Base-by-base conservation (phyloP, 2,888 invertebrate genomes). In the Trichogramma dendrolimi region DNA sequence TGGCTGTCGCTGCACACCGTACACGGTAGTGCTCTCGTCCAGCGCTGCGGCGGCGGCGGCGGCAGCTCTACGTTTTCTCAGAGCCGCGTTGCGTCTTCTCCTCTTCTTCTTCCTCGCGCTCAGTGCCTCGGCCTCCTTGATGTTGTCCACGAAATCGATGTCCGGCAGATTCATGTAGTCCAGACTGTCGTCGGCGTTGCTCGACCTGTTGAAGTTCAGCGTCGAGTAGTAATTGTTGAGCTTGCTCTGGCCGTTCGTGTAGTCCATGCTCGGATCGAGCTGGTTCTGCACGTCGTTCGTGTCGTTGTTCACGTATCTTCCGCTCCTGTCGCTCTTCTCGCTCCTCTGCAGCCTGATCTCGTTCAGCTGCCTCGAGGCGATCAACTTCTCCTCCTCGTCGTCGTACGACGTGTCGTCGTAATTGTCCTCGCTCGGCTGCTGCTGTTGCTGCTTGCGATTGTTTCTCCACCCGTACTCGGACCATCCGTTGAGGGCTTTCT, bases 1-100 rank as follows among this genome's bases (percentile, higher is more conserved):
- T 11, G 76, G 73, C 64, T 77, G 77, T 40, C 72, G 72, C 44
- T 75, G 75, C 42, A 77, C 67, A 4, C 83, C 66, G 73, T 79
- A 57, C 75, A 77, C 75, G 52, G 6, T 44, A 39, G 10, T 27
- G 38, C 4, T 57, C 10, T 46, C 8, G 2, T 46, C 1, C 7
- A 46, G n/a, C n/a, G 46, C 46, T 2, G 27, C 27, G 27, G 27
- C 27, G 27, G 27, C 14, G 42, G 27, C 27, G 27, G 27, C 27
- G 27, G 27, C 14, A 44, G 11, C 54, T 53, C 6, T 65, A 60
- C 27, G 10, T 41, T 39, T 48, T 5, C 27, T 27, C 27, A 27
- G 0, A 3, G 27, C 27, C 27, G 27, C 27, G 27, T 27, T 27
- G 27, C 27, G 27, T 27, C 27, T 27, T 27, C 27, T 27, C 27